These are phyloP conservation scores for Poecilobothrus nobilitatus DNA, from an alignment of 2,888 invertebrate genomes.

Conservation along the genomic window DNA sequence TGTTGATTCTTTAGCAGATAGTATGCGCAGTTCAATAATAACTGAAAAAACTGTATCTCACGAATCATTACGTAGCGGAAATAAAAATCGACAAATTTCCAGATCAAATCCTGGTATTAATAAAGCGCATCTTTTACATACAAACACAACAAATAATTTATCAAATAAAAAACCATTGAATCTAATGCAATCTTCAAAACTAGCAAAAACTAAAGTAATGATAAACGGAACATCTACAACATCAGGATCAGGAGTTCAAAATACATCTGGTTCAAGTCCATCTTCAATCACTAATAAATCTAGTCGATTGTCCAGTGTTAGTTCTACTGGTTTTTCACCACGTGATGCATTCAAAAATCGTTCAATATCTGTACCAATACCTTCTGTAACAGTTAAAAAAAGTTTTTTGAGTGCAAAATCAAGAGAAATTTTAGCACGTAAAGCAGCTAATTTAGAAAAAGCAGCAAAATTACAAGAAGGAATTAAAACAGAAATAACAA, in stretches of 20 bases:
- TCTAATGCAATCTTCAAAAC: constrained; percentile 10
- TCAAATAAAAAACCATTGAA: background rate
- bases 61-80: constrained; percentile 34
- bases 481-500: background rate
- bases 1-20: constrained; percentile 41
- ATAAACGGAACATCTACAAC: constrained; percentile 11
- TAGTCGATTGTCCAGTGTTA: constrained; percentile 38
- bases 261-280: constrained; percentile 40
- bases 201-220: constrained; percentile 13
- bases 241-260: background rate
- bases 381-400: constrained; percentile 24
- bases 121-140: constrained; percentile 19
- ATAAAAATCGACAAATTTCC: constrained; percentile 30
- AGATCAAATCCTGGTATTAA: constrained; percentile 37
- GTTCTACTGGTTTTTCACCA: constrained; percentile 35
- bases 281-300: constrained; percentile 41
- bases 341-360: constrained; percentile 40
- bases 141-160: background rate
- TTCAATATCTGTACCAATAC: constrained; percentile 38
- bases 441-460: constrained; percentile 31
- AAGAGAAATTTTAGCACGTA: constrained; percentile 40
- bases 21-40: constrained; percentile 42
- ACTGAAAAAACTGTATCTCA: constrained; percentile 43
- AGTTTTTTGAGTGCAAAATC: constrained; percentile 44
- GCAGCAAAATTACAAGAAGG: constrained; percentile 16